phyloP scores from a whole-genome alignment of 2,888 invertebrate species.

The Phrixothrix hirtus region DNA sequence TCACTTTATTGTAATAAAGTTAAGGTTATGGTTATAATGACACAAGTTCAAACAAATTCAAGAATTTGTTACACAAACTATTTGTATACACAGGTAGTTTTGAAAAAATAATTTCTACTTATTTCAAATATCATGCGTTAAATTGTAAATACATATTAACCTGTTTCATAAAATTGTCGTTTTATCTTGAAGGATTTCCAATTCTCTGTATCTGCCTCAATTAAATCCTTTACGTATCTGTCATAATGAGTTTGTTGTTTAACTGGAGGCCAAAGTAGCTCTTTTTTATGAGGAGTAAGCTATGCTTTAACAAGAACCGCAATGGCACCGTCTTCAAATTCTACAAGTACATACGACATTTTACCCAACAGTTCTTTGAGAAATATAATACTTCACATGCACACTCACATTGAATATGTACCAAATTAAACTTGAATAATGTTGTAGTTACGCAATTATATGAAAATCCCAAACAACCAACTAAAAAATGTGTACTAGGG shows the following conservation, averaged over 20 bases:
- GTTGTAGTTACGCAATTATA: too few relatives aligned
- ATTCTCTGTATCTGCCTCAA: background rate
- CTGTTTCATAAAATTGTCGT: background rate
- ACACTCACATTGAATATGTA: too few relatives aligned
- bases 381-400: too few relatives aligned
- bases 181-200: background rate
- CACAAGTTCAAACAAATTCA: too few relatives aligned
- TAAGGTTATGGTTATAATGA: too few relatives aligned
- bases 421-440: too few relatives aligned
- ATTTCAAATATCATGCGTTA: too few relatives aligned
- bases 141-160: background rate
- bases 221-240: background rate
- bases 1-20: background rate
- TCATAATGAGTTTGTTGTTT: constrained; percentile 1
- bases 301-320: background rate
- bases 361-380: too few relatives aligned
- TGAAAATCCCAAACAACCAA: too few relatives aligned
- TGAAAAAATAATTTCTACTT: too few relatives aligned
- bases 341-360: background rate
- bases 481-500: too few relatives aligned
- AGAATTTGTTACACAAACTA: background rate
- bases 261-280: background rate
- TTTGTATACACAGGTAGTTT: too few relatives aligned
- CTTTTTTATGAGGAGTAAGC: background rate
- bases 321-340: background rate